Evolutionary conservation across 2,113 vertebrate species (phyloP).

Genomic region (Protobothrops mucrosquamatus): DNA sequence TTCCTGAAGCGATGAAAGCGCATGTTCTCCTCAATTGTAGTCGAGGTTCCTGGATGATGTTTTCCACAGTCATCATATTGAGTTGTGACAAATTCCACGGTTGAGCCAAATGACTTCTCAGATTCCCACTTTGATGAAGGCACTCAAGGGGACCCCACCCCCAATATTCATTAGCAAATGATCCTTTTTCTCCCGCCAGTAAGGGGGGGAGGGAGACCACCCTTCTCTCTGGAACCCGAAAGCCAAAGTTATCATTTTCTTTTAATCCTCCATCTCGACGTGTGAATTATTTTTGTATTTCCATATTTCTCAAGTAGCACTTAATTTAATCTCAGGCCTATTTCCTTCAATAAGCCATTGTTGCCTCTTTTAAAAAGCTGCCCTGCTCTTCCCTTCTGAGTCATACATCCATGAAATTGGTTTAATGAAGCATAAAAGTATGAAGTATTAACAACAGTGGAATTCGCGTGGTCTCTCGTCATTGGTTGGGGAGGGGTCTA

Average conservation of each 20-base stretch:
- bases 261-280: constrained; percentile 76
- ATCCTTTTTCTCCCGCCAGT: constrained; percentile 49
- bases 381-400: constrained; percentile 96
- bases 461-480: constrained; percentile 94
- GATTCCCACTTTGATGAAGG: constrained; percentile 58
- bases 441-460: constrained; percentile 98
- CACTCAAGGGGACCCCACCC: constrained; percentile 66
- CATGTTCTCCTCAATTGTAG: neutral
- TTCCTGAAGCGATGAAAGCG: neutral
- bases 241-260: constrained; percentile 77
- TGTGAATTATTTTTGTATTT: constrained; percentile 80
- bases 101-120: constrained; percentile 62
- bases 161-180: constrained; percentile 76
- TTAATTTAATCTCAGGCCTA: constrained; percentile 98
- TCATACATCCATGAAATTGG: constrained; percentile 99
- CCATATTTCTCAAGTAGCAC: constrained; percentile 96
- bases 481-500: constrained; percentile 78
- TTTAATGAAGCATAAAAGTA: constrained; percentile 99
- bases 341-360: constrained; percentile 99
- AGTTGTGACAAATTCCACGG: constrained; percentile 66
- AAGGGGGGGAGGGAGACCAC: constrained; percentile 61
- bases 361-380: constrained; percentile 80
- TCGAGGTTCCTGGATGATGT: neutral
- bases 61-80: neutral
- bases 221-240: constrained; percentile 68